A percentile compares a stretch with the other conserved stretches of the same genome.
These are phyloP conservation scores for Petrophora chlorosata DNA, from an alignment of 2,888 invertebrate genomes.

Conservation along the genomic window DNA sequence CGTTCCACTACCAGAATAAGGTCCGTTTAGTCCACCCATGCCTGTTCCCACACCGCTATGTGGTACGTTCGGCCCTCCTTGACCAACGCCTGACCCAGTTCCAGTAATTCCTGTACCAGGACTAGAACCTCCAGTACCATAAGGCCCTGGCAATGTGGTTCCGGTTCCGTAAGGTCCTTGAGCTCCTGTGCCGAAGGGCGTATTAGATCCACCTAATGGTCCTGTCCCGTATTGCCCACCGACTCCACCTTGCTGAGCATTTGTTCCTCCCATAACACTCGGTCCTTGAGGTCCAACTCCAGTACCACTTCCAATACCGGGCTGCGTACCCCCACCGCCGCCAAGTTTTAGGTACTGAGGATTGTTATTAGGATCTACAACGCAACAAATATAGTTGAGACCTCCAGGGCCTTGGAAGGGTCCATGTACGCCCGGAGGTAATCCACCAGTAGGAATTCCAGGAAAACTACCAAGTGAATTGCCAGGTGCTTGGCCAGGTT, in stretches of 20 bases:
- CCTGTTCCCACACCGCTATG: constrained; percentile 3
- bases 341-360: constrained; percentile 36
- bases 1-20: constrained; percentile 11
- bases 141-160: not conserved
- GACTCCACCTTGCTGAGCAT: not conserved
- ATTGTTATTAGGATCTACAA: constrained; percentile 43
- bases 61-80: constrained; percentile 3
- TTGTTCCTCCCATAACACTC: not conserved
- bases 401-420: constrained; percentile 46
- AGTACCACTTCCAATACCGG: constrained; percentile 6
- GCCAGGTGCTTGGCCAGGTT: not conserved
- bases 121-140: not conserved
- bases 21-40: constrained; percentile 4
- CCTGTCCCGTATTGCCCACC: not conserved
- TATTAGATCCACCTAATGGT: not conserved
- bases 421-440: constrained; percentile 41
- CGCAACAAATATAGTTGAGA: constrained; percentile 51
- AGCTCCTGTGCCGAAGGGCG: not conserved
- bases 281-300: not conserved
- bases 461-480: constrained; percentile 4
- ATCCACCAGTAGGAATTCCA: constrained; percentile 14
- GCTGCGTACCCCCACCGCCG: constrained; percentile 13
- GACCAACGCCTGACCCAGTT: no score
- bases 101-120: constrained; percentile 4
- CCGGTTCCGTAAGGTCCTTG: constrained; percentile 4